Evolutionary conservation across 2,113 vertebrate species (phyloP), one percentile per base, ranked within the genome.

Genomic region (Aspidoscelis tigris): DNA sequence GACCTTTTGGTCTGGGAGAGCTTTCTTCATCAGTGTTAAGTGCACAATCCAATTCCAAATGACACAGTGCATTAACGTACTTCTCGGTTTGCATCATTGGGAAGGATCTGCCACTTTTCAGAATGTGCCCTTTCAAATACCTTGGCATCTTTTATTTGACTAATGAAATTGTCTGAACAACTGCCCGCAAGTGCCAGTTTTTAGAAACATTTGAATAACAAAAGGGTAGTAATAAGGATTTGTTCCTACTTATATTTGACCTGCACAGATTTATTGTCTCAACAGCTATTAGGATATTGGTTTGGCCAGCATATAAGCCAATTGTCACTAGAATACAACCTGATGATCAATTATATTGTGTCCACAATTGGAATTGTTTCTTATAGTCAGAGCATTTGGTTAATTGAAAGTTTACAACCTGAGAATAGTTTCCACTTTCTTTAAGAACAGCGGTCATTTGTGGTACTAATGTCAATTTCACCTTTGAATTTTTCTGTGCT

Each of bases 1-100:
- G 84, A 87, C 53, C 79, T 66, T 0, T 0, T 76, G 85, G 69
- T 83, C 87, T 89, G 88, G 80, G 89, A 91, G 89, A 92, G 88
- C 72, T 81, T 87, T 75, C 77, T 91, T 88, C 90, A 91, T 80
- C 81, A 84, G 93, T 89, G 85, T 93, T 94, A 94, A 93, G 87
- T 75, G 79, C 81, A 84, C 93, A 91, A 94, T 94, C 94, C 91
- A 94, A 94, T 94, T 94, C 92, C 87, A 85, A 91, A 78, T 91
- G 93, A 91, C 84, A 86, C 87, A 81, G 88, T 89, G 89, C 87
- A 90, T 90, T 92, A 90, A 90, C 1, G 0, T 87, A 89, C 75
- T 87, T 88, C 87, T 0, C 0, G 55, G 20, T 82, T 89, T 82
- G 88, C 87, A 90, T 89, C 89, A 88, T 82, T 72, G 70, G 88